Evolutionary conservation across 2,797 vertebrate genomes (phyloP).

Genomic region (Buceros bicornis): DNA sequence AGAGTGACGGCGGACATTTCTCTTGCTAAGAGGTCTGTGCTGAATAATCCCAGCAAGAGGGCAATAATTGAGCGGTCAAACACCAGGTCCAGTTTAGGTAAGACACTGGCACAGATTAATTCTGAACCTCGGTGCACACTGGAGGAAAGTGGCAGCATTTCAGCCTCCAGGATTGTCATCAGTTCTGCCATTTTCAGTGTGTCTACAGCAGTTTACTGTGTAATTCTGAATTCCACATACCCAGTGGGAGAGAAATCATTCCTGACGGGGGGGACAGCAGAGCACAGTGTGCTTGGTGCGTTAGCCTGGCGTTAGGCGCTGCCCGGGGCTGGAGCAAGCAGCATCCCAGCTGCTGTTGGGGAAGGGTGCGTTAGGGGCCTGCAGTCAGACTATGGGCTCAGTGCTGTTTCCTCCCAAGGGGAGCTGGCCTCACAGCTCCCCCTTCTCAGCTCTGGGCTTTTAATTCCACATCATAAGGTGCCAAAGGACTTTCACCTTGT

Average conservation of each 20-base stretch:
- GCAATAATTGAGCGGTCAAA: conserved; percentile 98
- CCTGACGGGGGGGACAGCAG: not conserved
- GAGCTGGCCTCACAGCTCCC: not conserved
- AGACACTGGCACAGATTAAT: conserved; percentile 22
- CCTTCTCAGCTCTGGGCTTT: not conserved
- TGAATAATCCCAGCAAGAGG: conserved; percentile 98
- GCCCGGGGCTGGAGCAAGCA: not conserved
- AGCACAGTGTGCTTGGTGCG: not conserved
- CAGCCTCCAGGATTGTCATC: not conserved
- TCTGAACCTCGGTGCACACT: not conserved
- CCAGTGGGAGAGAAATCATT: not conserved
- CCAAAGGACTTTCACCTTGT: not conserved
- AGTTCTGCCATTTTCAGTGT: not conserved
- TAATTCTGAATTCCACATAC: not conserved
- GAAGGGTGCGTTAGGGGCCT: not conserved
- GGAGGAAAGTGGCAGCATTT: not conserved
- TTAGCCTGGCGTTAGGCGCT: rapidly evolving
- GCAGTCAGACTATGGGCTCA: not conserved
- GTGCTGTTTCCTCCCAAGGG: not conserved
- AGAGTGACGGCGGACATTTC: conserved; percentile 99
- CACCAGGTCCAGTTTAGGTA: conserved; percentile 96
- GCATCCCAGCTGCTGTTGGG: not conserved
- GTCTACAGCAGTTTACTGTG: not conserved
- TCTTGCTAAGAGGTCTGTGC: conserved; percentile 97
- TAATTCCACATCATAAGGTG: not conserved